Conservation (phyloP, 2,888 invertebrate species). For the Lepidonotus clava region DNA sequence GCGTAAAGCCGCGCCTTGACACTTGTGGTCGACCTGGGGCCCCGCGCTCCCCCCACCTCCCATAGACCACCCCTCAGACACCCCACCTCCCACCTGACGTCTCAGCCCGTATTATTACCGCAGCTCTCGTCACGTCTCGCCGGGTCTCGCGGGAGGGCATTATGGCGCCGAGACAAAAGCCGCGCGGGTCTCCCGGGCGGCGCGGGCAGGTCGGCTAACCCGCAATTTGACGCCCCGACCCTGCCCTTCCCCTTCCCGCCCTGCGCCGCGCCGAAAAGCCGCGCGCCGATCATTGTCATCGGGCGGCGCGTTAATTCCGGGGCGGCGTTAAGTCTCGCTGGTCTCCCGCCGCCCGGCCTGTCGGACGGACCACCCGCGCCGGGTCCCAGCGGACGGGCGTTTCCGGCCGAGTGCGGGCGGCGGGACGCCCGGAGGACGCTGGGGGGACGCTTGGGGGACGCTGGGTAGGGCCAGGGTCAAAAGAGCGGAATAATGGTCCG, state of each 20-base stretch:
- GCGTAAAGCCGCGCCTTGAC: background rate
- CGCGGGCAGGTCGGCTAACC: slow-evolving; percentile 9
- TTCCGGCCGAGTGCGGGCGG: slow-evolving; percentile 33
- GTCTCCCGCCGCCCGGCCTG: too few relatives aligned
- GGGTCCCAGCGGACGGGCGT: background rate
- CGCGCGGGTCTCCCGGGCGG: background rate
- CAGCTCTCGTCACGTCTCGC: background rate
- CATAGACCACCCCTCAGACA: background rate
- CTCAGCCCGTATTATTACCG: background rate
- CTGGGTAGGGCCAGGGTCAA: too few relatives aligned
- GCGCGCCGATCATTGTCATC: too few relatives aligned
- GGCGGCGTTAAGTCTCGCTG: too few relatives aligned
- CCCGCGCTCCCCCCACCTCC: background rate
- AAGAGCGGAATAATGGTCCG: slow-evolving; percentile 37
- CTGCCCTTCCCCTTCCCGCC: background rate
- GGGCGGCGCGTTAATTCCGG: too few relatives aligned
- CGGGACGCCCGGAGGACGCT: slow-evolving; percentile 15
- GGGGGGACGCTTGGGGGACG: slow-evolving; percentile 33
- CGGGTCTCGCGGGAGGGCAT: slow-evolving; percentile 8
- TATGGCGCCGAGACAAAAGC: slow-evolving; percentile 43
- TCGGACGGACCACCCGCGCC: too few relatives aligned
- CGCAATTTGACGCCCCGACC: background rate
- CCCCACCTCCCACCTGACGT: background rate
- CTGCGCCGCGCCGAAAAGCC: background rate
- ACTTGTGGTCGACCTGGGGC: background rate